Evolutionary conservation across 2,113 vertebrate genomes (phyloP), one percentile per base, ranked within the genome.

Genomic region (Pao palembangensis): DNA sequence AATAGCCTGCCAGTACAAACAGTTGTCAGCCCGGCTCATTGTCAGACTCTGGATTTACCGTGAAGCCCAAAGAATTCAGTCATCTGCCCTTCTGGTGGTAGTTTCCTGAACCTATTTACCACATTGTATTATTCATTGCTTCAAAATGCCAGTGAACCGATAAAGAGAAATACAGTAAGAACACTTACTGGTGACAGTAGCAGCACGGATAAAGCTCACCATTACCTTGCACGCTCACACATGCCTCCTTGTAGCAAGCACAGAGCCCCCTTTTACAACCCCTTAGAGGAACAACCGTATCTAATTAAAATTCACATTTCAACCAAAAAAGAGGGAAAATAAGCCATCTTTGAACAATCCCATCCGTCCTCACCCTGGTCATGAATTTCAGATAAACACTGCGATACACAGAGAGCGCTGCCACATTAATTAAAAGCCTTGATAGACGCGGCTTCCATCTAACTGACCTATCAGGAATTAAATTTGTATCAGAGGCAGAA

Each of bases 1-100:
- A 95, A 94, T 93, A 94, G 92, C 90, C 91, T 86, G 93, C 94
- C 93, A 95, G 90, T 89, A 92, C 92, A 93, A 95, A 94, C 93
- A 95, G 76, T 52, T 60, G 73, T 71, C 60, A 31, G 55, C 73
- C 73, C 75, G 83, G 76, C 90, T 93, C 93, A 93, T 94, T 94
- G 95, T 95, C 91, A 91, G 90, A 84, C 90, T 87, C 89, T 90
- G 93, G 91, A 94, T 98, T 95, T 94, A 92, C 90, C 91, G 92
- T 90, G 62, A 67, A 80, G 78, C 74, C 69, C 31, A 46, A 67
- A 84, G 80, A 87, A 86, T 73, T 83, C 58, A 66, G 70, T 68
- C 72, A 75, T 59, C 50, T 64, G 55, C 68, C 71, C 70, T 73
- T 84, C 82, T 62, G 64, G 59, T 73, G 70, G 72, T 81, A 59